Conservation (phyloP, 2,113 vertebrate genomes). For the Antigone vipio region DNA sequence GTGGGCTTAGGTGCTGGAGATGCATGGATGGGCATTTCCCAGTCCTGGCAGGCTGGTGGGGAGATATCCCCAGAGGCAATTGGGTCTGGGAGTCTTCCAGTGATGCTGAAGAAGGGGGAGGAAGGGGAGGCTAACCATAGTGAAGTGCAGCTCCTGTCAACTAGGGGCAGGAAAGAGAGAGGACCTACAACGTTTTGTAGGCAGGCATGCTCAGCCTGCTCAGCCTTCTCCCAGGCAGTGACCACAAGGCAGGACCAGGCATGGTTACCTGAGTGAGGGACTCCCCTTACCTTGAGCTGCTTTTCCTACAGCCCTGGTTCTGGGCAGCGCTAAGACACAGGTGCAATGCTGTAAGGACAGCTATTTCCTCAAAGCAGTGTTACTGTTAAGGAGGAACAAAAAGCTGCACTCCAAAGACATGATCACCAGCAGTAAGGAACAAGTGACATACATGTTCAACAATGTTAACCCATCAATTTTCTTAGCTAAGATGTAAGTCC, state of each 20-base stretch:
- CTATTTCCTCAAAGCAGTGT: background rate
- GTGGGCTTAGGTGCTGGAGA: background rate
- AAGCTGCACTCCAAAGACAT: background rate
- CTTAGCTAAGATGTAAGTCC: background rate
- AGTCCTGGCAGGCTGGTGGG: background rate
- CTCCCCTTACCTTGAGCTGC: background rate
- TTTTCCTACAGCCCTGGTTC: background rate
- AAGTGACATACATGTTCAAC: background rate
- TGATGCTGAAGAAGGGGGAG: background rate
- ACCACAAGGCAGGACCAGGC: background rate
- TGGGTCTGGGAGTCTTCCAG: background rate
- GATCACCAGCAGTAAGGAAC: background rate
- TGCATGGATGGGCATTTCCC: background rate
- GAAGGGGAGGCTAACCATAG: background rate
- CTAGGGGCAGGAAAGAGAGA: background rate
- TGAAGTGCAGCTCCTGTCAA: background rate
- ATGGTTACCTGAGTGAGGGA: background rate
- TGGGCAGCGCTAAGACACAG: background rate
- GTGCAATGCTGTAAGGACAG: background rate
- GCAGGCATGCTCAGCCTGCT: background rate
- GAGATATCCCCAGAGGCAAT: background rate
- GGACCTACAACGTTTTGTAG: background rate
- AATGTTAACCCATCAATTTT: background rate
- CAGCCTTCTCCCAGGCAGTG: background rate
- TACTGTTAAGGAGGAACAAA: background rate